Percentiles rank a stretch among this genome's conserved stretches.
These are phyloP conservation scores for Atrina japonica DNA, from an alignment of 2,888 invertebrate genomes.

Conservation along the genomic window DNA sequence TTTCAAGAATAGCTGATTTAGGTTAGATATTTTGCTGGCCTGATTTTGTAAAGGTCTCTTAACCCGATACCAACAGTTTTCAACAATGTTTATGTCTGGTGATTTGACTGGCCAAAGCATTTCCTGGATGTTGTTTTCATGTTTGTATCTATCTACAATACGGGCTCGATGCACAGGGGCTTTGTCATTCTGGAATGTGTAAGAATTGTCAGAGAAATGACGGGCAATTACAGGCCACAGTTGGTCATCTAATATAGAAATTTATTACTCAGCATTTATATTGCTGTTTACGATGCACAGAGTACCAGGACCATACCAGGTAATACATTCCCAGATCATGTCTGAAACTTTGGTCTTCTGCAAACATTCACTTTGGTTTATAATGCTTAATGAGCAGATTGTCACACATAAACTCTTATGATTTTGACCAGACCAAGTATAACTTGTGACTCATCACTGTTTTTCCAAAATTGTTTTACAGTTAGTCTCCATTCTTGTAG, in stretches of 20 bases:
- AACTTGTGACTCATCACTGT: too few relatives aligned
- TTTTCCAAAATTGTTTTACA: too few relatives aligned
- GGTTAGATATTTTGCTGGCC: conserved; percentile 5
- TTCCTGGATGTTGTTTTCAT: conserved; percentile 7
- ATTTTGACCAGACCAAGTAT: too few relatives aligned
- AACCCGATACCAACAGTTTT: conserved; percentile 27
- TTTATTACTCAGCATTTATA: conserved; percentile 26
- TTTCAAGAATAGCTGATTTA: conserved; percentile 10
- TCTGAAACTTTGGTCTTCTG: conserved; percentile 9
- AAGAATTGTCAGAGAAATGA: conserved; percentile 29
- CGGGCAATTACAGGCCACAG: conserved; percentile 22
- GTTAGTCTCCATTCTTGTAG: too few relatives aligned
- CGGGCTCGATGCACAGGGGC: background rate
- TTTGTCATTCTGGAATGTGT: conserved; percentile 24
- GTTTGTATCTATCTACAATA: conserved; percentile 6
- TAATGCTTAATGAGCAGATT: conserved; percentile 14
- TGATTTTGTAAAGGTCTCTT: conserved; percentile 27
- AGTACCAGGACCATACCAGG: conserved; percentile 24
- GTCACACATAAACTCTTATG: conserved; percentile 12
- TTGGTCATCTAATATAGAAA: conserved; percentile 21
- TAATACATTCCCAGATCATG: conserved; percentile 10
- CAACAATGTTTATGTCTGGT: conserved; percentile 13
- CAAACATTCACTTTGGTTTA: conserved; percentile 9
- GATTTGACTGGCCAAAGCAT: conserved; percentile 25
- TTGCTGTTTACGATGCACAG: too few relatives aligned